These are phyloP conservation scores for Serranus cabrilla DNA, from an alignment of 2,797 vertebrate species.

Conservation along the genomic window DNA sequence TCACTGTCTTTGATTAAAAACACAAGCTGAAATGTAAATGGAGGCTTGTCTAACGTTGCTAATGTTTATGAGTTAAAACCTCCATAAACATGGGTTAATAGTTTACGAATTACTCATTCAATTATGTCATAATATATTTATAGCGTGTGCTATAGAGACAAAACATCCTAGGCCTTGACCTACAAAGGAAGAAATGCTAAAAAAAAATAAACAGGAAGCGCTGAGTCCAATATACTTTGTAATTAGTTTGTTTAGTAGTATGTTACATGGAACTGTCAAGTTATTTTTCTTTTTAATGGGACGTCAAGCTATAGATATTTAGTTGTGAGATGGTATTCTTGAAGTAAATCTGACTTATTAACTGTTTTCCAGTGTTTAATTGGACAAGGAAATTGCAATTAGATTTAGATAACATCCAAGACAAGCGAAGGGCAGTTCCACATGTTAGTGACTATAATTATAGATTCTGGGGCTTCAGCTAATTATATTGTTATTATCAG, in stretches of 20 bases:
- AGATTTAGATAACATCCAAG: background rate
- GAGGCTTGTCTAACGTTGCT: no score
- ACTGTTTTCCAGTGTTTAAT: background rate
- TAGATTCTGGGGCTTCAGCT: background rate
- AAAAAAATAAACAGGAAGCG: background rate
- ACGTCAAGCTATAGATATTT: no score
- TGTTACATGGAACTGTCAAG: no score
- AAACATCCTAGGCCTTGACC: background rate
- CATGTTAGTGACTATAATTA: background rate
- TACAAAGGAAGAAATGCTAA: background rate
- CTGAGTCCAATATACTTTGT: background rate
- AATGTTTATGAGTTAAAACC: no score
- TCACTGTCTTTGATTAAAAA: no score
- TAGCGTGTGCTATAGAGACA: no score
- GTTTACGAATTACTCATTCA: background rate
- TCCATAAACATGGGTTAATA: constrained; percentile 12
- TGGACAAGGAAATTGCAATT: background rate
- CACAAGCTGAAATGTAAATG: no score
- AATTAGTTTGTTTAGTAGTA: no score
- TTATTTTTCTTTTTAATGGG: no score
- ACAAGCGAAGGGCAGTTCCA: no score
- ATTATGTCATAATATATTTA: background rate
- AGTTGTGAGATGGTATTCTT: no score
- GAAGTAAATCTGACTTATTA: background rate
- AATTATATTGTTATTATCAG: background rate